These are phyloP conservation scores for Noctilio leporinus DNA, from an alignment of 2,113 vertebrate genomes.

Conservation along the genomic window DNA sequence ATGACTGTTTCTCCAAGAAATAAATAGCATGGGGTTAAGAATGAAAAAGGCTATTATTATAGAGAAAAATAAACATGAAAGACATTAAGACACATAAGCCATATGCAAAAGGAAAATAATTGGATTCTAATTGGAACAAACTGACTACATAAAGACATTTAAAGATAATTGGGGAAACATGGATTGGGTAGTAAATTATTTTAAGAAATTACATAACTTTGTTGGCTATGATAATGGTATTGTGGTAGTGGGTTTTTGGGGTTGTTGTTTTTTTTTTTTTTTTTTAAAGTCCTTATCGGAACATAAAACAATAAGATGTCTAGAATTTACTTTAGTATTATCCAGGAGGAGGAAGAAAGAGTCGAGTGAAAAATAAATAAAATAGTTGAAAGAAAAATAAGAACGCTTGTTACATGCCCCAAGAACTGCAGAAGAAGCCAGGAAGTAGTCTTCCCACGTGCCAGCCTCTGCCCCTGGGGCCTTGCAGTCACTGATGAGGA, in stretches of 20 bases:
- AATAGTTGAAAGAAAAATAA: too few relatives aligned
- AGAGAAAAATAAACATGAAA: background rate
- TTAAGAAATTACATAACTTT: background rate
- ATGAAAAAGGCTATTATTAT: background rate
- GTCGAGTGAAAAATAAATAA: background rate
- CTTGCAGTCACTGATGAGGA: background rate
- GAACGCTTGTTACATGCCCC: background rate
- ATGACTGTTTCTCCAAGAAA: background rate
- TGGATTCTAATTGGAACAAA: background rate
- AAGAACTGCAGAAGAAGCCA: background rate
- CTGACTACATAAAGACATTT: background rate
- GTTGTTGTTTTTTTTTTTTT: too few relatives aligned
- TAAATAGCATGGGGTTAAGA: background rate
- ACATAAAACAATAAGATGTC: background rate
- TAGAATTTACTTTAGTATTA: slow-evolving; percentile 14
- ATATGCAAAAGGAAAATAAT: background rate
- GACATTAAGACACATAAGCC: background rate
- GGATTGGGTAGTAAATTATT: background rate
- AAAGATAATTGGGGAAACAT: background rate
- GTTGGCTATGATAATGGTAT: background rate
- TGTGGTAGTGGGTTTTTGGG: background rate
- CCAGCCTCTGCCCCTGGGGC: background rate
- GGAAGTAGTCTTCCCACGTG: background rate
- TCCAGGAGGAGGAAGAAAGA: too few relatives aligned
- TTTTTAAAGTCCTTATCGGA: background rate